These are phyloP conservation scores for Microcebus griseorufus DNA, from an alignment of 2,113 vertebrate species.

Conservation along the genomic window DNA sequence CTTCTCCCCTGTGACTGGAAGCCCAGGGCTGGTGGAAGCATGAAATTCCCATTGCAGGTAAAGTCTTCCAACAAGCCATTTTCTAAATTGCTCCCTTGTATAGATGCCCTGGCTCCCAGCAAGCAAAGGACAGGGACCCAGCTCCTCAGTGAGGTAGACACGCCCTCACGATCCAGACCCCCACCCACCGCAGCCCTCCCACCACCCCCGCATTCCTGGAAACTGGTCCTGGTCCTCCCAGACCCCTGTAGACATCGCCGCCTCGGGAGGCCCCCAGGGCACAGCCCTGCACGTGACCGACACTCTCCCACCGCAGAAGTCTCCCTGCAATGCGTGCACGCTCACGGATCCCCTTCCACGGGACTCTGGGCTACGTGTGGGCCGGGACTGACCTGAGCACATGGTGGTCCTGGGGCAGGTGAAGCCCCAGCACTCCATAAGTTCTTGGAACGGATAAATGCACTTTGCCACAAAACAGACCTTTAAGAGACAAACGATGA, in stretches of 20 bases:
- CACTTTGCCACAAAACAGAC: neutral
- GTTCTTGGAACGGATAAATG: accelerated
- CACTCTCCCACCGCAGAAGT: accelerated
- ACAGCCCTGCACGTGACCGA: accelerated
- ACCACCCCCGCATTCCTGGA: too few species aligned
- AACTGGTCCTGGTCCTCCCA: neutral
- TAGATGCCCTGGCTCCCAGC: neutral
- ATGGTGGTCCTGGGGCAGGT: neutral
- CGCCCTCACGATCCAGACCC: neutral
- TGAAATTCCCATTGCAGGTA: neutral
- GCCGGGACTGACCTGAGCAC: accelerated
- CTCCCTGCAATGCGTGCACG: accelerated
- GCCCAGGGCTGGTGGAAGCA: neutral
- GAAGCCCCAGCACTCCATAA: accelerated
- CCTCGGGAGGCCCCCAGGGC: neutral
- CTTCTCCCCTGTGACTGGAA: neutral
- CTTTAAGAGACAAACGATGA: neutral
- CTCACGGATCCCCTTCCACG: too few species aligned
- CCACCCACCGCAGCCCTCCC: too few species aligned
- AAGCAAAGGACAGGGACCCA: accelerated
- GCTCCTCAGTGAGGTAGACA: too few species aligned
- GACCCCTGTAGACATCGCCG: neutral
- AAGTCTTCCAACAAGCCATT: neutral
- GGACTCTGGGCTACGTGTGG: neutral
- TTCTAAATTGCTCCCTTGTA: accelerated